Evolutionary conservation across 2,888 invertebrate genomes (phyloP).

Genomic region (Cataglyphis rosenhaueri): DNA sequence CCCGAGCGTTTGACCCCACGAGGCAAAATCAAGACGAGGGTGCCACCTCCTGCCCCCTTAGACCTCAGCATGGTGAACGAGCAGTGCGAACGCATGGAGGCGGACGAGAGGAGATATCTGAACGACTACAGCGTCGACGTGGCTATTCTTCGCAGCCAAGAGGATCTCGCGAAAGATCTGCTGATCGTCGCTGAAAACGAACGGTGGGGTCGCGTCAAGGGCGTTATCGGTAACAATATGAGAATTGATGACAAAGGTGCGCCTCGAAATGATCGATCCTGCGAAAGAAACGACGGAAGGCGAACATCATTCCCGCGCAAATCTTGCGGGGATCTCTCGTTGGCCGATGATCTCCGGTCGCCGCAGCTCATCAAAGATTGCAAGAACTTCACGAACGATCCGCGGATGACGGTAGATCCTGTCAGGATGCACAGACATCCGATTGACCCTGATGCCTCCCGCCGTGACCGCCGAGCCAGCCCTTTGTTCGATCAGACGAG

Average conservation of each 20-base stretch:
- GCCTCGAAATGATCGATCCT: background rate
- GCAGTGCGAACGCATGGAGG: constrained; percentile 68
- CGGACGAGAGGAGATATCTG: constrained; percentile 67
- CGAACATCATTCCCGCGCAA: constrained; percentile 62
- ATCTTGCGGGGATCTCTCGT: constrained; percentile 71
- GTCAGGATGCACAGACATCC: constrained; percentile 8
- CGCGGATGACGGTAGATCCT: constrained; percentile 40
- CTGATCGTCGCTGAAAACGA: constrained; percentile 57
- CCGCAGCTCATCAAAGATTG: constrained; percentile 80
- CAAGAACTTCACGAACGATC: constrained; percentile 76
- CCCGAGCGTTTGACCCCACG: constrained; percentile 6
- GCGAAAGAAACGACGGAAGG: background rate
- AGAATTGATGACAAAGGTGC: background rate
- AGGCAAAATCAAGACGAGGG: constrained; percentile 30
- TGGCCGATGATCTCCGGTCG: constrained; percentile 75
- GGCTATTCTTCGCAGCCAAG: constrained; percentile 69
- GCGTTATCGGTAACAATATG: constrained; percentile 4
- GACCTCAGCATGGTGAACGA: constrained; percentile 73
- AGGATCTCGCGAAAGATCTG: constrained; percentile 65
- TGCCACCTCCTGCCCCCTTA: constrained; percentile 72
- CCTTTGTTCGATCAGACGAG: constrained; percentile 65
- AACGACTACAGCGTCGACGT: constrained; percentile 75
- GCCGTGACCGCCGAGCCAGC: constrained; percentile 43
- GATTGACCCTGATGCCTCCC: constrained; percentile 40
- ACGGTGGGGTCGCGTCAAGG: constrained; percentile 17